A percentile compares a stretch with the other conserved stretches of the same genome.
Evolutionary conservation across 2,797 vertebrate species (phyloP).

Genomic region (Falco peregrinus): DNA sequence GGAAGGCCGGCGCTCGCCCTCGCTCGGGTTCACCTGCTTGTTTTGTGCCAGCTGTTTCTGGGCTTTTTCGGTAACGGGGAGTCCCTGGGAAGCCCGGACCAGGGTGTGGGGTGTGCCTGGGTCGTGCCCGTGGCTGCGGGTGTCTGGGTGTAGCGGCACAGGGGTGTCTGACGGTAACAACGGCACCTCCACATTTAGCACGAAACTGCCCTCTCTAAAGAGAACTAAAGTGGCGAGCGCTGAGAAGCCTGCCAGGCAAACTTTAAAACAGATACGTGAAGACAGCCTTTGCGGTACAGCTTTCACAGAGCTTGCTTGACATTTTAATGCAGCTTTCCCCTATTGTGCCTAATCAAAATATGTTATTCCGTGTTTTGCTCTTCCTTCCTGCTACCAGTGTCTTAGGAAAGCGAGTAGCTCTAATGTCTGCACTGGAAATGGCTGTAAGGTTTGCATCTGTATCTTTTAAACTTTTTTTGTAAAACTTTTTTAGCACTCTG

Average conservation of each 20-base stretch:
- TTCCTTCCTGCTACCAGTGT: not conserved
- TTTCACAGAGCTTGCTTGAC: not conserved
- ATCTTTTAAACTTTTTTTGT: not conserved
- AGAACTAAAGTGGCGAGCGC: accelerated
- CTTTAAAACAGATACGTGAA: not conserved
- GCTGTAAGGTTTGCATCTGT: not conserved
- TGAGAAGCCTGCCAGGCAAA: not conserved
- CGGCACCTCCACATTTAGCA: not conserved
- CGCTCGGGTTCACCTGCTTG: accelerated
- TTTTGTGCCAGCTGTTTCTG: not conserved
- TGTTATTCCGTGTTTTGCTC: not conserved
- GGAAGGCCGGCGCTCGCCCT: not conserved
- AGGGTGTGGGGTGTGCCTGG: accelerated
- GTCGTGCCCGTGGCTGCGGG: not conserved
- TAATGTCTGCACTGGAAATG: not conserved
- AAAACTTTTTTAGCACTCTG: not conserved
- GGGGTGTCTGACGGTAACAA: not conserved
- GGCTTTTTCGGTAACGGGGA: not conserved
- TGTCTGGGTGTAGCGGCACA: accelerated
- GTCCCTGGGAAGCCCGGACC: accelerated
- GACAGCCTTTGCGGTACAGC: not conserved
- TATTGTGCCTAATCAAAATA: not conserved
- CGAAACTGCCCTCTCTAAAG: not conserved
- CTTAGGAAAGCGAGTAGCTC: not conserved
- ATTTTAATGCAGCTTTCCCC: not conserved